Base-by-base conservation (phyloP, 1,140 invertebrate genomes). In the Drosophila teissieri region DNA sequence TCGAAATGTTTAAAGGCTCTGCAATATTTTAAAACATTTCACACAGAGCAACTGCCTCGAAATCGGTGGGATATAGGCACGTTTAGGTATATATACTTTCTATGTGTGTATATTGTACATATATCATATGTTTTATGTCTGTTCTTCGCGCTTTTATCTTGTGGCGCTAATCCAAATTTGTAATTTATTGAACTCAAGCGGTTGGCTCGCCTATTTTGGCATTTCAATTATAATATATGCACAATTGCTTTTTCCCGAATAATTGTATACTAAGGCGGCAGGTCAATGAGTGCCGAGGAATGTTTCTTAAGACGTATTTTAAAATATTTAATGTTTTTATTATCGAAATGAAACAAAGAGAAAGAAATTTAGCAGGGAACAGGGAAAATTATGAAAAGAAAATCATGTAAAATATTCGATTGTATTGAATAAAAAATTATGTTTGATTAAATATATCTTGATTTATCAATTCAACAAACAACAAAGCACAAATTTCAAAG, bases 181-280 rank as follows among this genome's bases (percentile, higher is more conserved):
- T 69, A 77, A 77, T 77, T 77, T 77, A 77, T 82, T 82, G 54
- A 82, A 82, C 73, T 78, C 73, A 81, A 74, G 82, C 63, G 73
- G 34, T 77, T 61, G n/a, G 37, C 11, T 53, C 42, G 49, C 61
- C 22, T 54, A 37, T 69, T 69, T 69, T 31, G 48, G 37, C 40
- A 65, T 67, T 56, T 48, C 24, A 44, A 69, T 31, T 69, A 69
- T 70, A 70, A 14, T 69, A 69, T 46, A 46, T 19, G 42, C 17
- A 56, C 44, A 69, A 69, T 40, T 52, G 11, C 5, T 49, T n/a
- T 27, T 54, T 17, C 31, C 45, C 19, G 36, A 10, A 57, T 56
- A 68, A 31, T 24, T 48, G 19, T 67, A 39, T 34, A 39, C 42
- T 19, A 24, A 11, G 36, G 52, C 8, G 24, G 40, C 12, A 70